Conservation (phyloP, 2,888 invertebrate species). For the Chalcis sispes region DNA sequence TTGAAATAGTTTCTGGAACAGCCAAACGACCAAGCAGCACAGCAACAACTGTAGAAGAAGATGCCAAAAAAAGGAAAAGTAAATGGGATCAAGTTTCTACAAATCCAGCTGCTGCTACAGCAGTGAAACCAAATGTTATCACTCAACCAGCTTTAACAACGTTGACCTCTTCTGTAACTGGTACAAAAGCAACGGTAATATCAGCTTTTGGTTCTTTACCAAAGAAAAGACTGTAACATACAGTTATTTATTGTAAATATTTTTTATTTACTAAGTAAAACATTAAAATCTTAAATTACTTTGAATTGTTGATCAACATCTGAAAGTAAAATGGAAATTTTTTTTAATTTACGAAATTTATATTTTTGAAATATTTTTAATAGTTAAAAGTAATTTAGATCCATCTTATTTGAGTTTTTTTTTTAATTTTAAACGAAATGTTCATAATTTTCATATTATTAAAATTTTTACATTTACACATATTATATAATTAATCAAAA, state of each 20-base stretch:
- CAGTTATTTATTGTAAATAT: constrained; percentile 45
- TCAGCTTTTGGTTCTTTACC: constrained; percentile 94
- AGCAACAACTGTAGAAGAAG: constrained; percentile 80
- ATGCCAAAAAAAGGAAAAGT: constrained; percentile 88
- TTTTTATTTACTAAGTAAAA: constrained; percentile 18
- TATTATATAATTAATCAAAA: constrained; percentile 20
- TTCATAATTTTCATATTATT: not conserved
- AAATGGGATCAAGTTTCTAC: constrained; percentile 94
- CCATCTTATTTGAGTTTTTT: not conserved
- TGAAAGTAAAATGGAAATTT: constrained; percentile 6
- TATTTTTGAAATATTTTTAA: not conserved
- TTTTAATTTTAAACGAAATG: too few species aligned
- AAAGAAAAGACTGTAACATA: constrained; percentile 81
- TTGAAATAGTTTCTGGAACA: constrained; percentile 88
- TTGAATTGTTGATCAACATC: constrained; percentile 2
- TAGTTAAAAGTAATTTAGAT: not conserved
- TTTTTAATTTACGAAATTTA: constrained; percentile 9
- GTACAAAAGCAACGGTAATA: constrained; percentile 94
- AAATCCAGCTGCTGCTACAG: constrained; percentile 76
- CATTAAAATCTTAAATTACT: constrained; percentile 5
- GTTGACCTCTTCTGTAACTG: constrained; percentile 88
- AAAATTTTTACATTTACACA: not conserved
- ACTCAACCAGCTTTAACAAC: constrained; percentile 85
- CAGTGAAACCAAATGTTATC: constrained; percentile 82
- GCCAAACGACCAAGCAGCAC: constrained; percentile 78